Base-by-base conservation (phyloP, 2,888 invertebrate species). In the Pristionchus mayeri region DNA sequence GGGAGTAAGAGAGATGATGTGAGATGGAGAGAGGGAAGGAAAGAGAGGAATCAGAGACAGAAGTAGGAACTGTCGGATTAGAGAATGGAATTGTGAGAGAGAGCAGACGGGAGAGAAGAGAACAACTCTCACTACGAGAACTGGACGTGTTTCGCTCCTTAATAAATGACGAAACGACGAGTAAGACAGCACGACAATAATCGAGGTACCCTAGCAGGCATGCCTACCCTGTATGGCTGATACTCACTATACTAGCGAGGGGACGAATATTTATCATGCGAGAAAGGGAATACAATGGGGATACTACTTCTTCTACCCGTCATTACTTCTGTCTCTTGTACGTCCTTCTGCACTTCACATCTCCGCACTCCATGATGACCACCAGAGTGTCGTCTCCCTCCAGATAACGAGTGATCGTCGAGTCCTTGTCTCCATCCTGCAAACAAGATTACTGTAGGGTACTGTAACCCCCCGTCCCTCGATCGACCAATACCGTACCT, bases 371-470 rank as follows among this genome's bases (percentile, higher is more conserved):
- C 57, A 89, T 85, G 50, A 86, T 85, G 37, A 86, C 86, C 78
- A 87, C 79, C 37, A 90, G 87, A 37, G 16, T 67, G 24, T 87
- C 85, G 78, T 87, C 88, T 34, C 87, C 89, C 30, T 90, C 88
- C 79, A 90, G 48, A 79, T 81, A 89, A 71, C 89, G 88, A 83
- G 85, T 85, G 86, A 90, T 88, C 24, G 80, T 79, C 71, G 89
- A 88, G 30, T 87, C 87, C 75, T 85, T 84, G 84, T 89, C 88
- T 18, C 85, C 84, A 76, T 85, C 86, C 88, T 88, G 48, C 57
- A 85, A 78, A 34, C 50, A 48, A n/a, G 44, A 21, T 18, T 63
- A 48, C 81, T 18, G 60, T 60, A 48, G 0, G 27, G 27, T 27
- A 50, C 30, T 3, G 21, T 30, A 30, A 2, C 21, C 24, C 18